Evolutionary conservation across 2,113 vertebrate genomes (phyloP), one percentile per base, ranked within the genome.

Genomic region (Pseudopodoces humilis): DNA sequence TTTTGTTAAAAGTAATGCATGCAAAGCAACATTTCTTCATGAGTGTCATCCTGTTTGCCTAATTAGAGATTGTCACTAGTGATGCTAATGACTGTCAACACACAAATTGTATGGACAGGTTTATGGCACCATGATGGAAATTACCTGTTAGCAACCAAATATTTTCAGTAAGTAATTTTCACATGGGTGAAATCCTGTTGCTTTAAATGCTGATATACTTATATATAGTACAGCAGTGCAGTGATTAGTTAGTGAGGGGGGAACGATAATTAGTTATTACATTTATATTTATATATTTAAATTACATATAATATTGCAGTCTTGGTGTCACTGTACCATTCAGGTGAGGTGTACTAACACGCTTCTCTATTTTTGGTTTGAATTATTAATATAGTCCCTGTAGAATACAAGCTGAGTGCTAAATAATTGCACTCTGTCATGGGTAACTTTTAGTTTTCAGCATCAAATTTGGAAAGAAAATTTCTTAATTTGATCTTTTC

Each of bases 81-180:
- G 59, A 30, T 85, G 86, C 50, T 86, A 84, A 94, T 5, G 7
- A 55, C 47, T 49, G 31, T 87, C 83, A 78, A 31, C 72, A 62
- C 43, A 77, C 56, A 89, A 83, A 90, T 84, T 80, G 47, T 67
- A 62, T 64, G 35, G 80, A 76, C 39, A 59, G 55, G 90, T 92
- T 95, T 96, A 95, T 82, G 71, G 39, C 44, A 92, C 47, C 41
- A 5, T 43, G 41, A 56, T 78, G 63, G 56, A 75, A 90, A 86
- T 63, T 80, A 77, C 31, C 68, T 60, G 11, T 76, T 91, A 88
- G 33, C 59, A 93, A 74, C n/a, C 41, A 83, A 55, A 64, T 82
- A 47, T 94, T 89, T 97, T 92, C 71, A 94, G 9, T n/a, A 53
- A 72, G 25, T 43, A n/a, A 67, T 95, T 96, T 56, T 37, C 31